Conservation (phyloP, 2,888 invertebrate genomes). For the Apamea crenata region DNA sequence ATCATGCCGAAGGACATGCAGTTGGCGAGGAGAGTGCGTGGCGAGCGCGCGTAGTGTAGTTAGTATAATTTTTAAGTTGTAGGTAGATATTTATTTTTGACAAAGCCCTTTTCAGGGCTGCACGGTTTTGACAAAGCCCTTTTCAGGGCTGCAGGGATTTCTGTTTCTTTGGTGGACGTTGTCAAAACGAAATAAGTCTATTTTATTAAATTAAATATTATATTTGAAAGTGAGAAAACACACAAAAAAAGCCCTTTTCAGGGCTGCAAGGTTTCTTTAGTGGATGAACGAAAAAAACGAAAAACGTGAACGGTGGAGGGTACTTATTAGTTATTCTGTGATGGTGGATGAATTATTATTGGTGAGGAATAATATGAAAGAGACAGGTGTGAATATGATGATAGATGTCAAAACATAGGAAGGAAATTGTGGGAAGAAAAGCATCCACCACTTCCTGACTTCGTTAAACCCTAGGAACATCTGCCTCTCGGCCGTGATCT, state of each 20-base stretch:
- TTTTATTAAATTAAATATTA: not conserved
- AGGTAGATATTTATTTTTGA: slow-evolving; percentile 61
- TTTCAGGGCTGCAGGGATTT: slow-evolving; percentile 82
- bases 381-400: no score
- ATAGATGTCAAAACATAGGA: slow-evolving; percentile 31
- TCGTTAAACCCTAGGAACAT: no score
- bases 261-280: slow-evolving; percentile 76
- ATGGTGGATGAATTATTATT: no score
- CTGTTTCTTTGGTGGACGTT: slow-evolving; percentile 45
- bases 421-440: no score
- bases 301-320: no score
- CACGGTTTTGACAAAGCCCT: slow-evolving; percentile 76
- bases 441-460: no score
- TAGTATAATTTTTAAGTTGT: not conserved
- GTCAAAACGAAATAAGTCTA: slow-evolving; percentile 25
- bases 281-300: no score
- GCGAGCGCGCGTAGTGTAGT: slow-evolving; percentile 77
- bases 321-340: no score
- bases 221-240: not conserved
- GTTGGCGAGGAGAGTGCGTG: slow-evolving; percentile 81
- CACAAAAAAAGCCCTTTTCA: slow-evolving; percentile 87
- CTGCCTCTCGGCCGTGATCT: no score
- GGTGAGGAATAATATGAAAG: no score
- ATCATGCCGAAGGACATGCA: slow-evolving; percentile 86
- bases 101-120: slow-evolving; percentile 89